Base-by-base conservation (phyloP, 2,888 invertebrate species). In the Poecilobothrus nobilitatus region DNA sequence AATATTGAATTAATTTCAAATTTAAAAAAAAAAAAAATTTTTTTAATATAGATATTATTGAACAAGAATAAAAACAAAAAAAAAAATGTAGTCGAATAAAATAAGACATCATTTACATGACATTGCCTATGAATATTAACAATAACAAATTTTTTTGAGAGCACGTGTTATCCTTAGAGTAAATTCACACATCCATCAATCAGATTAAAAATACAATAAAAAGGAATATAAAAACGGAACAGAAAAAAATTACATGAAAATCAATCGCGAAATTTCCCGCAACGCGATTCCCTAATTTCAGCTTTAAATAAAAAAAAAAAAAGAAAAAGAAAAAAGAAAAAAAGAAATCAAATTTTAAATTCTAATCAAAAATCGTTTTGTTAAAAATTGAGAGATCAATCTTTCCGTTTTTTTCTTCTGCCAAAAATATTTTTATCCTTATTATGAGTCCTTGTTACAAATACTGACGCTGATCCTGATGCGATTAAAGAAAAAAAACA, bases 161-260 rank as follows among this genome's bases (percentile, higher is more conserved):
- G 53, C 53, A 53, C 53, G 53, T 53, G 53, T 53, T 53, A n/a
- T 53, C 53, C 53, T 53, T 53, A 53, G 53, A 53, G 53, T 12
- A 53, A 53, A 53, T 53, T 53, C 53, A 53, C 53, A 53, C 53
- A 53, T 53, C 53, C 53, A 53, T 53, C 53, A 53, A 53, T 53
- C 53, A 53, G 53, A 53, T 53, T 53, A 53, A 53, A 53, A 12
- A 53, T 1, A 27, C 2, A 53, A 53, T 53, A n/a, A 53, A 53
- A 53, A 53, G 18, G 4, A 41, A 41, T 41, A 41, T 8, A 41
- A 6, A 41, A 41, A 41, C 9, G 41, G 7, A 41, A 8, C 9
- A 41, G 15, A 41, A 41, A 53, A 53, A 9, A 53, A 2, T 53
- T 18, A 18, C n/a, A 12, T 53, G 8, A 37, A 37, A 37, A 10